Base-by-base conservation (phyloP, 2,113 vertebrate species). In the Eudyptes chrysolophus region DNA sequence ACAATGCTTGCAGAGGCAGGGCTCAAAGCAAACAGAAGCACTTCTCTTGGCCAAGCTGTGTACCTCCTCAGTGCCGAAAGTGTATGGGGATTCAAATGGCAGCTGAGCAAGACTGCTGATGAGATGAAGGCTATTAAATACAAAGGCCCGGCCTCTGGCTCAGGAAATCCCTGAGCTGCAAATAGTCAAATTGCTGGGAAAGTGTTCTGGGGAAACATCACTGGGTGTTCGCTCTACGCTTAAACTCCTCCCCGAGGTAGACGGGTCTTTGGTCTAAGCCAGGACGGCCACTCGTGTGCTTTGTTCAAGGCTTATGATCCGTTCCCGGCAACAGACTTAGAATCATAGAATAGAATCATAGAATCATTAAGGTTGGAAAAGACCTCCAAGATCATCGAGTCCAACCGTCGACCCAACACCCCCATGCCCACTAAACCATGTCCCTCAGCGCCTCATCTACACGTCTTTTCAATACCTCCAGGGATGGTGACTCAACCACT, bases 41-140 rank as follows among this genome's bases (percentile, higher is more conserved):
- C 55, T 42, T 29, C 55, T 42, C 44, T 34, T 5, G 5, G 46
- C 7, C 46, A 7, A 44, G 34, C 46, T 11, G 34, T 4, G 30
- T 2, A 1, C 9, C 12, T 26, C 61, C 66, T 51, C 12, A 16
- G 4, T 2, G 2, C 18, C 4, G 2, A 2, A 4, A 4, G 10
- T 5, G 22, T 46, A 2, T 7, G 0, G 0, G 22, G 57, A 12
- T n/a, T 64, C 42, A 9, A 4, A 21, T 21, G 58, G 64, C 69
- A 69, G 58, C 64, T 34, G 75, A 36, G 52, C 20, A 3, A 2
- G 27, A 16, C 4, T 2, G 0, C 0, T 29, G 38, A 2, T 16
- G 60, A 55, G 29, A 1, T 8, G 29, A 40, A 62, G 84, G 66
- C 4, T 66, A 9, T 29, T 34, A 62, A 57, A 61, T 16, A 3